A percentile compares a stretch with the other conserved stretches of the same genome.
These are phyloP conservation scores for Ophion ellenae DNA, from an alignment of 2,888 invertebrate genomes.

Conservation along the genomic window DNA sequence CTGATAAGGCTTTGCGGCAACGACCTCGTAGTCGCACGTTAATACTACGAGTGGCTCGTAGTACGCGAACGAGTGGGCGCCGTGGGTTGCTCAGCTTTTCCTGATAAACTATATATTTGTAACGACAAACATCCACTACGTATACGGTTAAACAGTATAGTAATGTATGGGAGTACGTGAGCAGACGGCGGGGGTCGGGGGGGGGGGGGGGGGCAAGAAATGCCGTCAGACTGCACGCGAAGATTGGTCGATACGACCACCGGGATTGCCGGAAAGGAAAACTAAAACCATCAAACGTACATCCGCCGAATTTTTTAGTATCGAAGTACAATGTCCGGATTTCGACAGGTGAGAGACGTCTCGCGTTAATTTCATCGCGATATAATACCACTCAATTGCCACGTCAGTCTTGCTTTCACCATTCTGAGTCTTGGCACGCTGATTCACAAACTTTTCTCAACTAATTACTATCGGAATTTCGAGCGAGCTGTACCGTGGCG, in stretches of 20 bases:
- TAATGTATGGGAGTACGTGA: conserved; percentile 44
- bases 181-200: not conserved
- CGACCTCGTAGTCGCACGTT: conserved; percentile 55
- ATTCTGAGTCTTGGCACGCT: conserved; percentile 33
- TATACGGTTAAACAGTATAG: conserved; percentile 1
- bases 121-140: not conserved
- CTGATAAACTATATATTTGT: conserved; percentile 22
- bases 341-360: conserved; percentile 62
- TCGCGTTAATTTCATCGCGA: conserved; percentile 41
- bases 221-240: conserved; percentile 60
- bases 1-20: conserved; percentile 59
- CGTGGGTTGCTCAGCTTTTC: conserved; percentile 42
- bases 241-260: conserved; percentile 68
- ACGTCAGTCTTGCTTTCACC: conserved; percentile 7
- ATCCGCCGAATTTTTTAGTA: conserved; percentile 28
- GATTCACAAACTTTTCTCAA: conserved; percentile 56
- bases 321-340: conserved; percentile 57
- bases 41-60: conserved; percentile 54
- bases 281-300: conserved; percentile 38
- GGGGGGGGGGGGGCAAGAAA: conserved; percentile 14
- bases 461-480: conserved; percentile 14
- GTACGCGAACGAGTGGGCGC: conserved; percentile 60
- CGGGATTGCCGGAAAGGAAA: conserved; percentile 38
- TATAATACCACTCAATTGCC: conserved; percentile 51
- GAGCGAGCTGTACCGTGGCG: not conserved